phyloP scores from a whole-genome alignment of 1,140 invertebrate genomes.

The Dicyema japonicum region DNA sequence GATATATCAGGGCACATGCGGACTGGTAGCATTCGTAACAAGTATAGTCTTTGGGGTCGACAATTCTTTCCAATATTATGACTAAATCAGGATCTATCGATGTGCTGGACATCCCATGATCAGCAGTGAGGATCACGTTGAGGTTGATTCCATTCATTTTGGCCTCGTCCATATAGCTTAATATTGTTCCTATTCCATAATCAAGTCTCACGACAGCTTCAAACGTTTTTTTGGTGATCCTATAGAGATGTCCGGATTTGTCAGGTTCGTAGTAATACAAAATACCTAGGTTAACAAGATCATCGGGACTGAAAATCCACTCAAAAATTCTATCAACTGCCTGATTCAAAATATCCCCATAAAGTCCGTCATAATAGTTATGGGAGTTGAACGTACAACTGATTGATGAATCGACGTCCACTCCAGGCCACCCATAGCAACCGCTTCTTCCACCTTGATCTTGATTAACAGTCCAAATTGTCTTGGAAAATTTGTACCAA shows the following conservation, averaged over 20 bases:
- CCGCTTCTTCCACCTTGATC: conserved; percentile 5
- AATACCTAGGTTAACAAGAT: conserved; percentile 22
- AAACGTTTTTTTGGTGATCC: conserved; percentile 11
- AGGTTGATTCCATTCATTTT: conserved; percentile 21
- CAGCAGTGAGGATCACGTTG: conserved; percentile 35
- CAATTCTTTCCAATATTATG: conserved; percentile 1
- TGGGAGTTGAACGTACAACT: background rate
- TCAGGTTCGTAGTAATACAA: conserved; percentile 43
- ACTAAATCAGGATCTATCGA: no score
- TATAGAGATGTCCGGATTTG: conserved; percentile 18
- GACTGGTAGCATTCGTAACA: background rate
- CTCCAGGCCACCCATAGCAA: conserved; percentile 8
- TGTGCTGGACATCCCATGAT: conserved; percentile 35
- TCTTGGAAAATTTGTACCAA: no score
- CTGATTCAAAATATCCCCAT: conserved; percentile 17
- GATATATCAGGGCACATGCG: background rate
- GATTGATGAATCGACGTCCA: conserved; percentile 5
- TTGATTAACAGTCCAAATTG: conserved; percentile 6
- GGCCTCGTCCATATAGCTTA: conserved; percentile 8
- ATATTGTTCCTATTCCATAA: conserved; percentile 8
- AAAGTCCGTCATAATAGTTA: no score
- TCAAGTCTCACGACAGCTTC: conserved; percentile 10
- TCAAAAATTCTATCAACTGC: conserved; percentile 28
- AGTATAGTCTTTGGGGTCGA: background rate
- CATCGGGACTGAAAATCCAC: conserved; percentile 23